Base-by-base conservation (phyloP, 1,140 invertebrate species). In the Cydia amplana region DNA sequence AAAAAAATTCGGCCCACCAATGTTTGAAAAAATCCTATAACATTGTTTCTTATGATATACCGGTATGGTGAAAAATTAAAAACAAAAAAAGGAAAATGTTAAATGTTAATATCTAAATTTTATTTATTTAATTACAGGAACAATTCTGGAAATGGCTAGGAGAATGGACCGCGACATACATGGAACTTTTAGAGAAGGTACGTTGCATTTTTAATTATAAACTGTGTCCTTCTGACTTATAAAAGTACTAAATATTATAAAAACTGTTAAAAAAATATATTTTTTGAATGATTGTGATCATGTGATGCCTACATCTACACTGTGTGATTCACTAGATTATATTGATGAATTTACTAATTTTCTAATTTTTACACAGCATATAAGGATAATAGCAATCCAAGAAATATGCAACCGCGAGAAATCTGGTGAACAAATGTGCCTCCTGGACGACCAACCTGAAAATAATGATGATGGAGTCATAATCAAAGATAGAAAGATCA, bases 111-210 rank as follows among this genome's bases (percentile, higher is more conserved):
- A 51, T 18, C 49, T 2, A 14, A 0, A 46, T 46, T 16, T 14
- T 46, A 16, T 5, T 1, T n/a, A 12, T 18, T 46, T n/a, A 18
- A 23, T 76, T 76, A 1, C 67, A 76, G 75, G 60, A 76, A 43
- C 28, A 76, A 16, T 76, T 76, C 16, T 76, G 75, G 75, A 63
- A 60, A 5, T 76, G 70, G 75, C 7, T 76, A 12, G 43, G 51
- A 36, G 67, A 76, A 36, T 76, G 75, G 75, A 73, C 70, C 2
- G 16, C 25, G 12, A 46, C 60, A 1, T 76, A 76, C 20, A 64
- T 64, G 36, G 70, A 72, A 46, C 7, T 49, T 10, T 43, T 73
- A 32, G 63, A 36, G 10, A 76, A 76, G 67, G 75, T 76, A 76
- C 14, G 74, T 28, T 7, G 3, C 49, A n/a, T 51, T 51, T 1